A percentile compares a stretch with the other conserved stretches of the same genome.
phyloP scores from a whole-genome alignment of 1,140 invertebrate genomes.

The Musca domestica region DNA sequence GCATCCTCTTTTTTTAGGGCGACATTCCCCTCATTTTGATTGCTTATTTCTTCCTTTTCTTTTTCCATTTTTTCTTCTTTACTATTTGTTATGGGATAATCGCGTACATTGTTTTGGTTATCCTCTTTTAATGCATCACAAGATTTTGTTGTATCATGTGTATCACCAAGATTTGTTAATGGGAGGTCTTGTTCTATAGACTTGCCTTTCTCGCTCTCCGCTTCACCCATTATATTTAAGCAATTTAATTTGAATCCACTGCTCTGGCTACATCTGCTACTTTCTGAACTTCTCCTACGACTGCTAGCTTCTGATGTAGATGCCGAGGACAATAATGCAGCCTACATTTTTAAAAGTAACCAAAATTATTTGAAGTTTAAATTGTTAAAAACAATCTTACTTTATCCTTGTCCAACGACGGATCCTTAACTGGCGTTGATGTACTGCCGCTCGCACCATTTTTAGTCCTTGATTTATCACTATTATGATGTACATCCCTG shows the following conservation, averaged over 20 bases:
- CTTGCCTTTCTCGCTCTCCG: conserved; percentile 32
- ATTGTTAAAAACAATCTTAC: too few species aligned
- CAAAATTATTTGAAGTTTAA: neutral
- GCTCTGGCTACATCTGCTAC: conserved; percentile 42
- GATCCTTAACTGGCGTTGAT: conserved; percentile 37
- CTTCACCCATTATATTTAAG: conserved; percentile 26
- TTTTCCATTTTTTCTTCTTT: neutral
- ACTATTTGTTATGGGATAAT: neutral
- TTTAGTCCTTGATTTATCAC: conserved; percentile 30
- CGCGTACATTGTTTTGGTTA: neutral
- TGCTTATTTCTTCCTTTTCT: neutral
- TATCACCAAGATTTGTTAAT: neutral
- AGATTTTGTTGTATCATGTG: neutral
- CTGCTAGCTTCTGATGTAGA: conserved; percentile 42
- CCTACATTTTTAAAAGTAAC: conserved; percentile 14
- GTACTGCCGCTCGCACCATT: conserved; percentile 31
- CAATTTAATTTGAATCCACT: conserved; percentile 33
- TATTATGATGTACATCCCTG: neutral
- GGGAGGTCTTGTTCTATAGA: neutral
- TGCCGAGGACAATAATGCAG: conserved; percentile 34
- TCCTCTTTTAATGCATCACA: neutral
- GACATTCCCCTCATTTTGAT: neutral
- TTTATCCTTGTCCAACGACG: conserved; percentile 33
- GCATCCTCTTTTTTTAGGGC: neutral
- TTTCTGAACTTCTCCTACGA: conserved; percentile 45